Evolutionary conservation across 2,113 vertebrate genomes (phyloP), one percentile per base, ranked within the genome.

Genomic region (Mystacornis crossleyi): DNA sequence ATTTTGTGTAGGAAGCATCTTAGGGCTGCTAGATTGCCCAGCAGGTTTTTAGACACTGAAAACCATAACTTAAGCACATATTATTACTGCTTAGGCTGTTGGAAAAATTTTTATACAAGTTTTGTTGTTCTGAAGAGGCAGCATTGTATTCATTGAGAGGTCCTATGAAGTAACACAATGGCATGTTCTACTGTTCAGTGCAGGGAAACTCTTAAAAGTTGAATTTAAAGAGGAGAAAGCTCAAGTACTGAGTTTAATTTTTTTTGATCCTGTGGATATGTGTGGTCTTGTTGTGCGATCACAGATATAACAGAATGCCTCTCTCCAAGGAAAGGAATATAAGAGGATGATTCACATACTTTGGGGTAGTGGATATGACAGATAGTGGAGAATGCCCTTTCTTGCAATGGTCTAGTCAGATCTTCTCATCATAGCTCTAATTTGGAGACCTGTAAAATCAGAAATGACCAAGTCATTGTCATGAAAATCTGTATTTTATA

Each of bases 361-460:
- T 66, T 42, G 23, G 43, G 58, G 21, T 45, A 64, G 6, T 11
- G 40, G 31, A 15, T 29, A 18, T 73, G 72, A 38, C 13, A 55
- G 34, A 24, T 19, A 71, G 33, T 23, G 33, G 69, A 81, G 60
- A 57, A 51, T 48, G 36, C 34, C n/a, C 21, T 67, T 78, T 73
- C 36, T n/a, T 74, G 24, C 24, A 60, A 4, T 69, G 61, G 19
- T 81, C 62, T 70, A 34, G 78, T 60, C 53, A 73, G 34, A 43
- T 94, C 31, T 24, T 93, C 79, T 88, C 18, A 69, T 80, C 20
- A 5, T 34, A 38, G 28, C 77, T 95, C 57, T 36, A 25, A 67
- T 89, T 89, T 70, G 80, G 69, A 90, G 75, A n/a, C 21, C 51
- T 64, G 31, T 75, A 24, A 86, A 96, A 95, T 93, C 29, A 73